Percentiles rank a stretch among this genome's conserved stretches.
phyloP scores from a whole-genome alignment of 2,797 vertebrate species.

The Momotus momota region DNA sequence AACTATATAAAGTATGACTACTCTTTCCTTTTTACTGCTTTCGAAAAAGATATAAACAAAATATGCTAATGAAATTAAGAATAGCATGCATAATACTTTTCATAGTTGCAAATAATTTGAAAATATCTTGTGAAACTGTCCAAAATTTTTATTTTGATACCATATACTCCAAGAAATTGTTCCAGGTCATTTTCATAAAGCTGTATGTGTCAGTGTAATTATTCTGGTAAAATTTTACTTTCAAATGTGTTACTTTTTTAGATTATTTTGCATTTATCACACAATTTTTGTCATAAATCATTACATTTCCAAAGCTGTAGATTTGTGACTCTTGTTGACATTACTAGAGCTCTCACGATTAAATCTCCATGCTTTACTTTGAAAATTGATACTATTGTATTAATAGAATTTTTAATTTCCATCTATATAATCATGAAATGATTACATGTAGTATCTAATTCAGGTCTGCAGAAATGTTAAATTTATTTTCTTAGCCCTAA shows the following conservation, averaged over 20 bases:
- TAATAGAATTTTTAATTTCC: background rate
- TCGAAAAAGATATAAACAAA: background rate
- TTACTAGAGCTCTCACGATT: background rate
- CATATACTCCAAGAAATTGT: background rate
- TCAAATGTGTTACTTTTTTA: background rate
- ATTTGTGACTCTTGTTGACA: background rate
- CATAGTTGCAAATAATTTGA: background rate
- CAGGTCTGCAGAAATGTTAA: background rate
- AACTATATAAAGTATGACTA: background rate
- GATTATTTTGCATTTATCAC: background rate
- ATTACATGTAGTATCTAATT: background rate
- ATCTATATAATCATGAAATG: background rate
- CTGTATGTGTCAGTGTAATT: background rate
- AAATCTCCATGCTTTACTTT: background rate
- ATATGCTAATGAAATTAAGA: background rate
- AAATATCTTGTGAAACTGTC: background rate
- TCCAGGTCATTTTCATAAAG: background rate
- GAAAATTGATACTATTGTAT: background rate
- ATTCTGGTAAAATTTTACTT: constrained; percentile 17
- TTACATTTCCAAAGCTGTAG: background rate
- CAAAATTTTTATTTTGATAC: background rate
- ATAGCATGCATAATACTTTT: background rate
- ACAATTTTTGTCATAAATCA: background rate
- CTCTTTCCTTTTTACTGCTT: background rate
- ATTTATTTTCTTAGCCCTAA: background rate